Evolutionary conservation across 2,888 invertebrate species (phyloP).

Genomic region (Amphipyra tragopoginis): DNA sequence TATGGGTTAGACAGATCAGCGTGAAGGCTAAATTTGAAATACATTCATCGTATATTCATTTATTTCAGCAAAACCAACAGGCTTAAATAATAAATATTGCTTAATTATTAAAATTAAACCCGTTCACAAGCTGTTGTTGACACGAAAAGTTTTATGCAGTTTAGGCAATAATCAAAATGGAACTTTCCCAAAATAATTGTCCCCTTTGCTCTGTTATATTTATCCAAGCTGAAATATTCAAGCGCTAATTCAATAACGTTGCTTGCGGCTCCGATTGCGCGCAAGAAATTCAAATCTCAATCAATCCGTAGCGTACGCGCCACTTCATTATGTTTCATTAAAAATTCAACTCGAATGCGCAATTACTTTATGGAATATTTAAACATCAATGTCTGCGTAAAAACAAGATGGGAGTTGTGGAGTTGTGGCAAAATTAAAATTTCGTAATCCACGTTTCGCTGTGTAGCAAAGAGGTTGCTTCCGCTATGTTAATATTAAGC

Average conservation of each 20-base stretch:
- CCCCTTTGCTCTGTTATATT: conserved; percentile 78
- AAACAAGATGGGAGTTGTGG: conserved; percentile 81
- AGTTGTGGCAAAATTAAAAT: conserved; percentile 84
- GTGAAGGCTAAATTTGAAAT: too few species aligned
- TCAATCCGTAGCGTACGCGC: conserved; percentile 80
- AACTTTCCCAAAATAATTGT: conserved; percentile 61
- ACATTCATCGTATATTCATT: conserved; percentile 15
- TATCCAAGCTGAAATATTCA: conserved; percentile 81
- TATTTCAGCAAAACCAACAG: conserved; percentile 24
- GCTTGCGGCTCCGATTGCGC: conserved; percentile 77
- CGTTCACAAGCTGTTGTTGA: conserved; percentile 62
- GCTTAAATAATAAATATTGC: conserved; percentile 34
- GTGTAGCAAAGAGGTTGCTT: conserved; percentile 79
- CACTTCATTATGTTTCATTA: conserved; percentile 84
- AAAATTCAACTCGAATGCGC: conserved; percentile 85
- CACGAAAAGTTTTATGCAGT: conserved; percentile 71
- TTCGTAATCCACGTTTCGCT: conserved; percentile 79
- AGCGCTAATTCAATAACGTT: conserved; percentile 81
- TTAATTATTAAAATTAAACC: conserved; percentile 39
- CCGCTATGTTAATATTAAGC: conserved; percentile 85
- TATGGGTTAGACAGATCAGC: too few species aligned
- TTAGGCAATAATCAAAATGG: conserved; percentile 62
- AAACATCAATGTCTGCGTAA: conserved; percentile 82
- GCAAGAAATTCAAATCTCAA: conserved; percentile 87
- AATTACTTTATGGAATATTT: conserved; percentile 87